Evolutionary conservation across 2,797 vertebrate genomes (phyloP).

Genomic region (Spinus pinus): DNA sequence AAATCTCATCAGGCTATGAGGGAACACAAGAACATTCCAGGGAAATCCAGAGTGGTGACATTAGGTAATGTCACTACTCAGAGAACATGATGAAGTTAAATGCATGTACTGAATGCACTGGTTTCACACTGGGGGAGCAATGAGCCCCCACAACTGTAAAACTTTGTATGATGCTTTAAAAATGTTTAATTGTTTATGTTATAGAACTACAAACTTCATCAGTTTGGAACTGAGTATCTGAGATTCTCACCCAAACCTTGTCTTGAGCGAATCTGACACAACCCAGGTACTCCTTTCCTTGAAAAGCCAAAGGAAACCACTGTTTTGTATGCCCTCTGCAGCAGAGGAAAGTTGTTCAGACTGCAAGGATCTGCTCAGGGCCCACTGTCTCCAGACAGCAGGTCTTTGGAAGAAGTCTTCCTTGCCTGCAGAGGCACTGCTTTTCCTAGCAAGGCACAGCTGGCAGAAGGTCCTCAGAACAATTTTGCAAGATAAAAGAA

Average conservation of each 20-base stretch:
- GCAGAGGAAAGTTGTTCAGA: not conserved
- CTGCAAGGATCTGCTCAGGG: not conserved
- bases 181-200: not conserved
- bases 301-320: accelerated
- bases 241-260: not conserved
- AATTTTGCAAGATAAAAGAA: not conserved
- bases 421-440: not conserved
- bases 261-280: not conserved
- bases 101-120: not conserved
- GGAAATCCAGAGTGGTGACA: not conserved
- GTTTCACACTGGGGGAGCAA: not conserved
- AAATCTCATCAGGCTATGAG: not conserved
- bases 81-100: not conserved
- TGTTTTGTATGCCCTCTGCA: not conserved
- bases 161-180: not conserved
- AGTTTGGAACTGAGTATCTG: not conserved
- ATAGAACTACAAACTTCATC: not conserved
- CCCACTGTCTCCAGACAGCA: not conserved
- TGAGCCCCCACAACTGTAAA: not conserved
- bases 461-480: not conserved
- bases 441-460: not conserved
- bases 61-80: not conserved
- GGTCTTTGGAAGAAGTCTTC: not conserved
- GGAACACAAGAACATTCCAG: not conserved
- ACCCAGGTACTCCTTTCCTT: accelerated